These are phyloP conservation scores for Alexandromys fortis DNA, from an alignment of 2,113 vertebrate species.

Conservation along the genomic window DNA sequence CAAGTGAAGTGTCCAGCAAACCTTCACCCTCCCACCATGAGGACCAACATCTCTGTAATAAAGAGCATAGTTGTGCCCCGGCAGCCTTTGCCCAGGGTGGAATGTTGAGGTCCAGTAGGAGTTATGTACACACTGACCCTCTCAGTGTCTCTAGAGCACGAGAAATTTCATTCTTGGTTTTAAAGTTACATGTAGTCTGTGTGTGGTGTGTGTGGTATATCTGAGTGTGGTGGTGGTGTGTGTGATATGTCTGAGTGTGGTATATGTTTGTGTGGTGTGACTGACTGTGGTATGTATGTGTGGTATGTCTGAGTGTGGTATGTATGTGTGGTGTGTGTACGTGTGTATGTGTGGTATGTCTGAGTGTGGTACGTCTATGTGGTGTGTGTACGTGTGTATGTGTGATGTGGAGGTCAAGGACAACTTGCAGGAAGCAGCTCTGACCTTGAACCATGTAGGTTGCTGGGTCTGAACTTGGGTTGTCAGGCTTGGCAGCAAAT, in stretches of 20 bases:
- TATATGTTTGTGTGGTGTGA: not conserved
- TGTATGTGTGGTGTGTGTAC: too few relatives aligned
- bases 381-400: not conserved
- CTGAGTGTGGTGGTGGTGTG: too few relatives aligned
- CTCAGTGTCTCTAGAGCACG: not conserved
- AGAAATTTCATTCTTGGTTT: not conserved
- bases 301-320: too few relatives aligned
- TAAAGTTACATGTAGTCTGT: not conserved
- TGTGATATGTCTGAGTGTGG: too few relatives aligned
- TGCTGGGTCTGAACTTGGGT: not conserved
- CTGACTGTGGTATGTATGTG: not conserved
- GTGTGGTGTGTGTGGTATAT: not conserved
- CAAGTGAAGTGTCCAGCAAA: not conserved
- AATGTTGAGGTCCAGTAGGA: not conserved
- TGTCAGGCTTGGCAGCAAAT: not conserved
- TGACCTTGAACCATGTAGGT: not conserved
- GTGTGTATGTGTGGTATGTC: not conserved
- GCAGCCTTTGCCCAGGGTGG: not conserved
- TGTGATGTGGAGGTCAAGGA: not conserved
- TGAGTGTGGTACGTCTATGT: not conserved
- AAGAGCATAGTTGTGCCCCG: not conserved
- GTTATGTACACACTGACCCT: not conserved
- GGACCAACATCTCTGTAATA: not conserved
- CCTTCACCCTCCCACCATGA: not conserved
- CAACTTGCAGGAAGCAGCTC: not conserved